Evolutionary conservation across 2,113 vertebrate genomes (phyloP).

Genomic region (Salminus brasiliensis): DNA sequence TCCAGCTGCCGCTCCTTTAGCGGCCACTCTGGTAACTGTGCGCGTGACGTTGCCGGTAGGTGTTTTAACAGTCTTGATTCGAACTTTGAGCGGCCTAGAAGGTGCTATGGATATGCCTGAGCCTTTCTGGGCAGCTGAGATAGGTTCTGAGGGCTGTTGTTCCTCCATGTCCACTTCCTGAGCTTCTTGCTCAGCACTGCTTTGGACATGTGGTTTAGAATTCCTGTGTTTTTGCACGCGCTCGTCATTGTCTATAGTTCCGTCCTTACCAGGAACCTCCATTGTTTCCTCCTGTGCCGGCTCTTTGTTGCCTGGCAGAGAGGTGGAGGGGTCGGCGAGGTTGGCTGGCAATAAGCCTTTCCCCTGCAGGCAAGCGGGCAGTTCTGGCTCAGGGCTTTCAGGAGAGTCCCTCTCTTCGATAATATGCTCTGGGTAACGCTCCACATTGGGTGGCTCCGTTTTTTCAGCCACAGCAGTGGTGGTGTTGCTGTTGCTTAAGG

Average conservation of each 20-base stretch:
- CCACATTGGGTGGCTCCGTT: conserved; percentile 48
- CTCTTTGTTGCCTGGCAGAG: conserved; percentile 18
- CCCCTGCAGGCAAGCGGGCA: conserved; percentile 36
- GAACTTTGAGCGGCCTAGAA: conserved; percentile 86
- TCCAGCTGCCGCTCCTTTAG: conserved; percentile 67
- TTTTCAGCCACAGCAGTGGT: conserved; percentile 12
- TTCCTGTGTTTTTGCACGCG: conserved; percentile 18
- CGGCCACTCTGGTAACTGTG: conserved; percentile 81
- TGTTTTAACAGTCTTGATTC: conserved; percentile 94
- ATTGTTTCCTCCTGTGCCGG: rapidly evolving
- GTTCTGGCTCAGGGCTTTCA: conserved; percentile 79
- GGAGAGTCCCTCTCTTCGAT: conserved; percentile 81
- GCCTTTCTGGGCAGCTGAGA: background rate
- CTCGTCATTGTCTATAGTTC: conserved; percentile 53
- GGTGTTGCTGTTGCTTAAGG: background rate
- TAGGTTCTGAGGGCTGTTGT: conserved; percentile 46
- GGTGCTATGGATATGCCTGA: conserved; percentile 52
- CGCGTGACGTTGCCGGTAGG: conserved; percentile 84
- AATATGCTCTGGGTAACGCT: conserved; percentile 75
- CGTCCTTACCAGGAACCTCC: conserved; percentile 41
- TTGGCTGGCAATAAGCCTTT: conserved; percentile 46
- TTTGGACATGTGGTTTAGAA: background rate
- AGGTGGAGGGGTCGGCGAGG: conserved; percentile 57
- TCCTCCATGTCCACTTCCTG: conserved; percentile 64
- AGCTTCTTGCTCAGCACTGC: conserved; percentile 22